Base-by-base conservation (phyloP, 2,797 vertebrate species). In the Pristis pectinata region DNA sequence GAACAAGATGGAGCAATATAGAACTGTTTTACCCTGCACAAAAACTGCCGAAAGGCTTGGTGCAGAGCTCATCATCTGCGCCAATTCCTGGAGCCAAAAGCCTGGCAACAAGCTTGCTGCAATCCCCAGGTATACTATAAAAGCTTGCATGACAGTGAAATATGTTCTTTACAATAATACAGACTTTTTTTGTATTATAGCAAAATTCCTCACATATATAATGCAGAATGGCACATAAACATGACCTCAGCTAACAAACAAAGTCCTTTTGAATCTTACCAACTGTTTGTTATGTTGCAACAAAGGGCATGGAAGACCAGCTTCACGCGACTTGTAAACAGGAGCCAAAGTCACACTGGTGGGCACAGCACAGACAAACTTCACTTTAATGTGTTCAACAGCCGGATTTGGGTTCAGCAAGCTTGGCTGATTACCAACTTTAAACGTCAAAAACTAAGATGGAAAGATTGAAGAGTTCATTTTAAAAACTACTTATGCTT, bases 251-350 rank as follows among this genome's bases (percentile, higher is more conserved):
- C 70, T 91, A 56, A 87, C 30, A 67, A 91, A 24, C 8, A 87
- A 59, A 87, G 61, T 59, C 59, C 11, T 59, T 8, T 67, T 41
- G 30, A 64, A 91, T 8, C 96, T 95, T 94, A 97, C 97, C 95
- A 96, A 94, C 30, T 97, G 96, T 17, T 96, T 96, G 95, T 95
- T 96, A 94, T 97, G 96, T 76, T 96, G 96, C 3, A 96, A 95
- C 95, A 97, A 80, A 49, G 96, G 96, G 92, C 97, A 97, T 0
- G 96, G 96, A 10, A 95, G 96, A 30, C 95, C 93, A 0, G 95
- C 95, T 0, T 95, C 44, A 19, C 95, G 95, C 19, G 95, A 87
- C 19, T 74, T 95, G 17, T 96, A 96, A 3, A 96, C 95, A 0
- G 97, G 96, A 1, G 95, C 95, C 30, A 96, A 94, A 1, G 95